Conservation (phyloP, 2,113 vertebrate genomes). For the Mohoua ochrocephala region DNA sequence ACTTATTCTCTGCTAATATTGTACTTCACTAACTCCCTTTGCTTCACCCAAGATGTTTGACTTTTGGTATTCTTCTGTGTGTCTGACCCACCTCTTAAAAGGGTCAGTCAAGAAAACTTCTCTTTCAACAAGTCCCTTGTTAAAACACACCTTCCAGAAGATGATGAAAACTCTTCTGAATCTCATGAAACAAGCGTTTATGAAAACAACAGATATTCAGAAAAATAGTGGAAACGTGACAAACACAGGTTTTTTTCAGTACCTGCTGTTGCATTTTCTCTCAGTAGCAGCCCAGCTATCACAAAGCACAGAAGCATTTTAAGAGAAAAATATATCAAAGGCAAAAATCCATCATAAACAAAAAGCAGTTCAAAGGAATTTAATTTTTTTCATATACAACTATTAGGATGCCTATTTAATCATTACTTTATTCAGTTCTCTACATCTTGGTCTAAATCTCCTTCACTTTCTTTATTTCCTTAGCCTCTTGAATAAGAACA, state of each 20-base stretch:
- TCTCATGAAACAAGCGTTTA: not conserved
- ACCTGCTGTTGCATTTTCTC: not conserved
- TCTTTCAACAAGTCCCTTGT: not conserved
- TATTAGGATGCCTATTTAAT: not conserved
- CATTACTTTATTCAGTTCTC: not conserved
- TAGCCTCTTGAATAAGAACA: not conserved
- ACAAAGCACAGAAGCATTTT: not conserved
- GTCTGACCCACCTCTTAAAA: not conserved
- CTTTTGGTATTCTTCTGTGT: not conserved
- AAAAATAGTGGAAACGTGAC: not conserved
- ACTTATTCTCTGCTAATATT: not conserved
- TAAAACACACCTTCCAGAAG: not conserved
- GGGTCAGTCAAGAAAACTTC: not conserved
- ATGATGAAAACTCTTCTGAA: not conserved
- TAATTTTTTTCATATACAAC: not conserved
- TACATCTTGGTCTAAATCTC: not conserved
- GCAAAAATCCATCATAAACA: not conserved
- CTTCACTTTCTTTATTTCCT: not conserved
- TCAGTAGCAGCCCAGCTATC: not conserved
- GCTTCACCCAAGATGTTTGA: not conserved
- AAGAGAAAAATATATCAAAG: not conserved
- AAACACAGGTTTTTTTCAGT: not conserved
- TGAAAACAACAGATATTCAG: not conserved
- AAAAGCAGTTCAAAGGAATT: not conserved
- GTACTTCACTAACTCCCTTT: not conserved